Evolutionary conservation across 2,888 invertebrate genomes (phyloP), one percentile per base, ranked within the genome.

Genomic region (Xestia rhomboidea): DNA sequence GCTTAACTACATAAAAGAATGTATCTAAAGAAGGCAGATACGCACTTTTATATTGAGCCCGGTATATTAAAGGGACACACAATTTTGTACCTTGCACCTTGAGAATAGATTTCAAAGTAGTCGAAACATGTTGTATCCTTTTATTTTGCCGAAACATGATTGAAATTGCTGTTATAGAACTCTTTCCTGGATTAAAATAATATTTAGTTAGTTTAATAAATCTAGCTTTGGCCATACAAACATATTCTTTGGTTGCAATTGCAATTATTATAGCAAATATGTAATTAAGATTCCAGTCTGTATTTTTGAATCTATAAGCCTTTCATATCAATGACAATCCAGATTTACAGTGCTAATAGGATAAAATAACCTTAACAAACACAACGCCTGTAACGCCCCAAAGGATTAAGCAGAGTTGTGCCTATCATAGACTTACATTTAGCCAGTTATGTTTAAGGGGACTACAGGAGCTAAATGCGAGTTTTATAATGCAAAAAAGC

Each of bases 1-100:
- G 75, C 79, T 83, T 84, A 84, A 76, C 71, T 79, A 86, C 64
- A 66, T 68, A 70, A 85, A 86, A 54, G 67, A 83, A 83, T 68
- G n/a, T 70, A 67, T 73, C 67, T 67, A 77, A 63, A 75, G 79
- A 74, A 83, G 84, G 84, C 87, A 78, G 69, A 74, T 54, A 74
- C 51, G 51, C 77, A 88, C 79, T 82, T 73, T 64, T 51, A 82
- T 76, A 77, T 79, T 76, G 86, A 88, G 79, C 73, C 24, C 11
- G 41, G n/a, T 18, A 54, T 54, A n/a, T 1, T 27, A 46, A 66
- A 34, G 41, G 11, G 18, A 64, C 21, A 68, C 38, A 30, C n/a
- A 0, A 54, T 76, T 54, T 41, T 18, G 21, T 7, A 57, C 54
- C 21, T 38, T 62, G 34, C 21, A 38, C 21, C 18, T 34, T 34